Evolutionary conservation across 2,797 vertebrate species (phyloP).

Genomic region (Neopelma chrysocephalum): DNA sequence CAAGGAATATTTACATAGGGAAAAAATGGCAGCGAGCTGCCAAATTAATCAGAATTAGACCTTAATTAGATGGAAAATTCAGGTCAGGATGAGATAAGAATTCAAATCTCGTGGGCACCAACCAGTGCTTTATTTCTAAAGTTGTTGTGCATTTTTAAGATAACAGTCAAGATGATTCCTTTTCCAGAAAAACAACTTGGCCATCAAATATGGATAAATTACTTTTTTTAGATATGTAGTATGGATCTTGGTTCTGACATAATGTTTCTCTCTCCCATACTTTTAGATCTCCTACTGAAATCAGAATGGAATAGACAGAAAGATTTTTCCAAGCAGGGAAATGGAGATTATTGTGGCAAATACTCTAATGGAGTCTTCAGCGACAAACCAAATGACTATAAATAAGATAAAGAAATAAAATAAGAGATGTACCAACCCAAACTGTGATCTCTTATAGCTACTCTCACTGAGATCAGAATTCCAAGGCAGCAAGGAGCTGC

Average conservation of each 20-base stretch:
- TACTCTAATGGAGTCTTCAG: not conserved
- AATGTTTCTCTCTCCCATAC: not conserved
- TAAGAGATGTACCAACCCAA: not conserved
- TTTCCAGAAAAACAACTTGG: slow-evolving; percentile 4
- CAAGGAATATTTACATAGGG: slow-evolving; percentile 8
- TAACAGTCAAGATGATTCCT: slow-evolving; percentile 25
- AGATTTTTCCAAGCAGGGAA: slow-evolving; percentile 21
- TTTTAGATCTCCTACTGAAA: not conserved
- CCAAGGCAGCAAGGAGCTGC: slow-evolving; percentile 55
- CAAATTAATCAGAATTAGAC: slow-evolving; percentile 57
- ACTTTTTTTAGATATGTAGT: not conserved
- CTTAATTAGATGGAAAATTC: slow-evolving; percentile 58
- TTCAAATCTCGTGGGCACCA: not conserved
- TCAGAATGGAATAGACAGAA: slow-evolving; percentile 5
- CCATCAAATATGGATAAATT: not conserved
- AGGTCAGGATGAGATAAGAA: slow-evolving; percentile 61
- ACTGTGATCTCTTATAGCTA: not conserved
- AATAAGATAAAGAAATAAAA: not conserved
- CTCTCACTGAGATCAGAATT: not conserved
- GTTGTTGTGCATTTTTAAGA: slow-evolving; percentile 19
- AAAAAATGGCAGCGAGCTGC: not conserved
- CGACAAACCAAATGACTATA: slow-evolving; percentile 16
- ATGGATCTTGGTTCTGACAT: not conserved
- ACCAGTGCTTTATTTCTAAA: slow-evolving; percentile 32
- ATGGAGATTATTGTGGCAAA: slow-evolving; percentile 38